Evolutionary conservation across 2,797 vertebrate species (phyloP).

Genomic region (Dallia pectoralis): DNA sequence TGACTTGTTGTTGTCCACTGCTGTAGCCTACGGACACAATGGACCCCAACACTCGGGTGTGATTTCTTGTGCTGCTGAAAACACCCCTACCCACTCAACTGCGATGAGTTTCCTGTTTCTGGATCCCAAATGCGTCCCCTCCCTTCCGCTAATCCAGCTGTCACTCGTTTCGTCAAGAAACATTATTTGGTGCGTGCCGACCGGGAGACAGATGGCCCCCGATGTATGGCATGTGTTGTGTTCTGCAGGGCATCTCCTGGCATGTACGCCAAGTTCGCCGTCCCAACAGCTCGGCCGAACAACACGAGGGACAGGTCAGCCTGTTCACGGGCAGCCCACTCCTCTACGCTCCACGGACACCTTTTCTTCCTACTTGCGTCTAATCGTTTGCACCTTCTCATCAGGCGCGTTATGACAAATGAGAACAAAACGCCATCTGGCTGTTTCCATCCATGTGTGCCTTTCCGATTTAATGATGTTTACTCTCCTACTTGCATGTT

Average conservation of each 20-base stretch:
- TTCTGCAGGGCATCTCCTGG: slow-evolving; percentile 66
- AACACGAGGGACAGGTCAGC: slow-evolving; percentile 20
- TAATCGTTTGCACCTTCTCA: slow-evolving; percentile 46
- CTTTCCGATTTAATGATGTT: slow-evolving; percentile 71
- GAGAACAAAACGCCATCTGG: slow-evolving; percentile 79
- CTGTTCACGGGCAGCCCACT: not conserved
- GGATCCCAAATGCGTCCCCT: not conserved
- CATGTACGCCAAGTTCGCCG: slow-evolving; percentile 30
- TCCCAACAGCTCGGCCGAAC: slow-evolving; percentile 36
- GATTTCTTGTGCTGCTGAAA: too few species aligned
- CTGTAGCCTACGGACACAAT: too few species aligned
- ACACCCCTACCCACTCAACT: too few species aligned
- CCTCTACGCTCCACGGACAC: slow-evolving; percentile 42
- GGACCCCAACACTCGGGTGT: too few species aligned
- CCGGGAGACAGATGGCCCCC: slow-evolving; percentile 71
- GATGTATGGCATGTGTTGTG: slow-evolving; percentile 65
- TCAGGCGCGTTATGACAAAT: slow-evolving; percentile 73
- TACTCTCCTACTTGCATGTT: slow-evolving; percentile 53
- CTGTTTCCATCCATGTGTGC: slow-evolving; percentile 67
- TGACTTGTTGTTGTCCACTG: too few species aligned
- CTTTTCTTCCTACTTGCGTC: slow-evolving; percentile 20
- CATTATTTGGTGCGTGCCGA: not conserved
- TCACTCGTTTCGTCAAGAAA: not conserved
- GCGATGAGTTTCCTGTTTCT: too few species aligned
- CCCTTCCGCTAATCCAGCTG: slow-evolving; percentile 11